Conservation (phyloP, 2,888 invertebrate genomes). For the Eucera pruinosa region DNA sequence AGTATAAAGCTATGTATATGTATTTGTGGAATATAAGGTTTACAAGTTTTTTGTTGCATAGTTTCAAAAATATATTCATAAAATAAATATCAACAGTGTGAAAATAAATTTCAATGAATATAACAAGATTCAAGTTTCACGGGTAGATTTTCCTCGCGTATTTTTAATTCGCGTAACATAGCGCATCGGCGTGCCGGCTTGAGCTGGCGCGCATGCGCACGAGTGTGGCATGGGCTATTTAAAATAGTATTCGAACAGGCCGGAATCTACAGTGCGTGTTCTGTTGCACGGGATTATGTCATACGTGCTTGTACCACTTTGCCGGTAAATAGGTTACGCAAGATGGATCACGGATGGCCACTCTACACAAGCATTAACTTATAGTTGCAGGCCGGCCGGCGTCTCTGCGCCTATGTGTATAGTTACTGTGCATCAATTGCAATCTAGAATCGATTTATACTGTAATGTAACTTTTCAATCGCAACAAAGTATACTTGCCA, state of each 20-base stretch:
- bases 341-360: slow-evolving; percentile 76
- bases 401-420: slow-evolving; percentile 9
- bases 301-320: slow-evolving; percentile 71
- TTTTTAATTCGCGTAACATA: slow-evolving; percentile 53
- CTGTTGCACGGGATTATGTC: slow-evolving; percentile 74
- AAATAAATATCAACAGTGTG: not conserved
- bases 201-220: slow-evolving; percentile 36
- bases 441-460: slow-evolving; percentile 36
- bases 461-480: slow-evolving; percentile 26
- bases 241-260: slow-evolving; percentile 62
- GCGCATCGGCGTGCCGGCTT: slow-evolving; percentile 35
- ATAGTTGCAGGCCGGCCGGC: slow-evolving; percentile 47
- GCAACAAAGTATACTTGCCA: not conserved
- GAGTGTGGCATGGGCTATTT: slow-evolving; percentile 50
- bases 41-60: not conserved
- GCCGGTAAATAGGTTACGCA: slow-evolving; percentile 81
- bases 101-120: not conserved
- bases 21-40: not conserved
- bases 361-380: slow-evolving; percentile 69
- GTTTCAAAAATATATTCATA: not conserved
- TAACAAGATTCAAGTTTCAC: not conserved
- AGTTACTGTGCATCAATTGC: slow-evolving; percentile 3
- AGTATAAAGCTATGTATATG: too few relatives aligned
- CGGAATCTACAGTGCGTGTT: slow-evolving; percentile 58
- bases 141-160: slow-evolving; percentile 12